Evolutionary conservation across 2,797 vertebrate species (phyloP), one percentile per base, ranked within the genome.

Genomic region (Botia almorhae): DNA sequence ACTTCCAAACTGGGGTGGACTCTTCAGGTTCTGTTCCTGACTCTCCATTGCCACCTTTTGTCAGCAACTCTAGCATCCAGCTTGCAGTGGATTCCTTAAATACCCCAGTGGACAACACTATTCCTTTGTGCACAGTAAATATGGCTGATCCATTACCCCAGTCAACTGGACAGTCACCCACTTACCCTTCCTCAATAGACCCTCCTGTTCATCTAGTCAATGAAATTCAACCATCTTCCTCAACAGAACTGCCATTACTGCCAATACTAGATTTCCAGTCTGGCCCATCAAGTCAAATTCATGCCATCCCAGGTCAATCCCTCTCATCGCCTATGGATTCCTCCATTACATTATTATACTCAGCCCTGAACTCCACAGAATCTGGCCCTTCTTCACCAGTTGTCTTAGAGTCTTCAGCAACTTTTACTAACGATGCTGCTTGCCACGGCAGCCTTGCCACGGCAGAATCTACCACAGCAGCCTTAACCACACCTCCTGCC

Each of bases 141-240:
- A 88, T 14, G 83, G 73, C 1, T 51, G 69, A 60, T 63, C 21
- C 46, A 10, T 26, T 74, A 63, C 87, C 89, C 0, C 82, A 81
- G 80, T 81, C 85, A 33, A 85, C 68, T 0, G 56, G 87, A 23
- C 89, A 90, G 43, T 89, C 89, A 19, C 87, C 89, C n/a, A 48
- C 7, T 61, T n/a, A 33, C 1, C 10, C 43, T 33, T 48, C 53
- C 58, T 70, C 56, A 50, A 48, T 29, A 56, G 76, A 60, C 23
- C 61, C 85, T 51, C 71, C 78, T 0, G 65, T 86, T 39, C 78
- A 60, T 0, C 11, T 43, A 17, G 81, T 33, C 2, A 81, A 84
- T 5, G 87, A 90, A 23, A 71, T 74, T 46, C 11, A 58, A 8
- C 17, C 26, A 36, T 33, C 48, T 65, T 10, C 68, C 58, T 39